Base-by-base conservation (phyloP, 1,140 invertebrate genomes). In the Sycophila sp. region DNA sequence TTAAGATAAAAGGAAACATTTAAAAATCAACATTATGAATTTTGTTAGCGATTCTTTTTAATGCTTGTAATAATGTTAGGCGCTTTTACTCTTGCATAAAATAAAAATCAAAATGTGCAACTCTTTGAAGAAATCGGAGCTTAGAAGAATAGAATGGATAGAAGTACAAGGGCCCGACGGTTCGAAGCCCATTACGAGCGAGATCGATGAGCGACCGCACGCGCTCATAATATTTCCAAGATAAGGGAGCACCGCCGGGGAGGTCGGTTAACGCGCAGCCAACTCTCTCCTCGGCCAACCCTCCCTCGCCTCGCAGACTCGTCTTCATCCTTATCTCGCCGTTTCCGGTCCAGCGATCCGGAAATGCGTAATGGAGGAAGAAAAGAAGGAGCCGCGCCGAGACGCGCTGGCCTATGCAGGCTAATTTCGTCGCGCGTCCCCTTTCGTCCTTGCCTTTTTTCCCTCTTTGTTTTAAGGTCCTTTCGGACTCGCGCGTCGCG, bases 321-420 rank as follows among this genome's bases (percentile, higher is more conserved):
- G 80, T 81, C 84, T n/a, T n/a, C n/a, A n/a, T n/a, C n/a, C n/a
- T 86, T 86, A 86, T 86, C 84, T 85, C 78, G 78, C 76, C 76
- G 82, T 85, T 86, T 85, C 81, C 83, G 82, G 83, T 84, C 82
- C 83, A 86, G 74, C 79, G 85, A 81, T 73, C 82, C 76, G 83
- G 81, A 86, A 85, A 84, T 85, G 85, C 83, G 83, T 85, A 86
- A 85, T 85, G 85, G 83, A 80, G 73, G 77, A 75, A 76, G 76
- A 82, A 78, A 78, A 75, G 71, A 75, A 68, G 65, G 40, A 40
- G 32, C 22, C 36, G 32, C 49, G 47, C 34, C 40, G 32, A 38
- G 19, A 34, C 32, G 34, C 19, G 51, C 38, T 15, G 24, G 22
- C 4, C 49, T 22, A n/a, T 30, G 64, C 26, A 5, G 53, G 59